Percentiles rank a stretch among this genome's conserved stretches.
Evolutionary conservation across 1,140 invertebrate genomes (phyloP).

Genomic region (Drosophila busckii): DNA sequence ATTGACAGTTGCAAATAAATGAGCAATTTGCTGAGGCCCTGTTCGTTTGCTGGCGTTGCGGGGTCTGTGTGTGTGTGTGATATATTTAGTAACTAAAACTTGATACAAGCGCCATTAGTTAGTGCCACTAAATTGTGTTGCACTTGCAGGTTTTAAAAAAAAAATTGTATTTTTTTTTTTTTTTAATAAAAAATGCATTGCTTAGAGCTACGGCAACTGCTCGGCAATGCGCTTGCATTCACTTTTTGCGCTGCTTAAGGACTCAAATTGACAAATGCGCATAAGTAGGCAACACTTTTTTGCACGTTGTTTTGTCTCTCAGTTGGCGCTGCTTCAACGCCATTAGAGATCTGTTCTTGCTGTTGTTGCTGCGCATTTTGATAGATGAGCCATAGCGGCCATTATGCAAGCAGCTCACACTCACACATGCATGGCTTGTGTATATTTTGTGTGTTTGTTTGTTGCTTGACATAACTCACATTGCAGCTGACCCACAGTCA

Average conservation of each 20-base stretch:
- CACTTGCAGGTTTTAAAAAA: too few species aligned
- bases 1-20: conserved; percentile 77
- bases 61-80: too few species aligned
- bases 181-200: too few species aligned
- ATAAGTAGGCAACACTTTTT: conserved; percentile 36
- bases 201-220: too few species aligned
- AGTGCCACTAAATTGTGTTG: too few species aligned
- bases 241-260: background rate
- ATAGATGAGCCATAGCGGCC: conserved; percentile 70
- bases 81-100: too few species aligned
- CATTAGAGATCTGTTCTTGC: conserved; percentile 46
- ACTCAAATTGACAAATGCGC: conserved; percentile 37
- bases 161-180: too few species aligned
- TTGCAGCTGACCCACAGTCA: conserved; percentile 62
- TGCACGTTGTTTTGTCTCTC: conserved; percentile 8
- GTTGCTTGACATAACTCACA: conserved; percentile 68
- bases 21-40: conserved; percentile 63
- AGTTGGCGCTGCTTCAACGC: conserved; percentile 25
- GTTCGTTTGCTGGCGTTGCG: conserved; percentile 16
- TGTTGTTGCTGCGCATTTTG: conserved; percentile 56
- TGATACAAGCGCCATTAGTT: too few species aligned
- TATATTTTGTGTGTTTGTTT: conserved; percentile 25
- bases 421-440: background rate
- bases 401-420: conserved; percentile 55
- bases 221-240: too few species aligned